These are phyloP conservation scores for Drosophila punjabiensis DNA, from an alignment of 1,140 invertebrate genomes.

Conservation along the genomic window DNA sequence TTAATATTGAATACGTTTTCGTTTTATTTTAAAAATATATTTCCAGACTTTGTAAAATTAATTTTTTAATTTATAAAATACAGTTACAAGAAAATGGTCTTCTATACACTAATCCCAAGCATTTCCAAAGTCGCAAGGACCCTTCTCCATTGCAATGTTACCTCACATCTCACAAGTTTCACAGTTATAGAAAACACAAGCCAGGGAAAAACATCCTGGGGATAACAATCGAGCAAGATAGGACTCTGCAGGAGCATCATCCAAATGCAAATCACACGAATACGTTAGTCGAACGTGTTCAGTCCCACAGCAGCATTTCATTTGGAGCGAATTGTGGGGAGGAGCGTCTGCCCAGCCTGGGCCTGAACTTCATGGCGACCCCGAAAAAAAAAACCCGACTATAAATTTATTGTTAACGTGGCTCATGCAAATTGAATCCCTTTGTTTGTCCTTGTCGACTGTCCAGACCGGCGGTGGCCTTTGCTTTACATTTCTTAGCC, in stretches of 20 bases:
- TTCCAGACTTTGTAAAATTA: too few species aligned
- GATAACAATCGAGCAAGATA: constrained; percentile 63
- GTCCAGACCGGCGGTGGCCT: constrained; percentile 31
- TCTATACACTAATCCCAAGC: neutral
- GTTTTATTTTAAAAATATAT: too few species aligned
- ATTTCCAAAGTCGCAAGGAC: neutral
- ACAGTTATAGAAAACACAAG: constrained; percentile 7
- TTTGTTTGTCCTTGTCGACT: constrained; percentile 42
- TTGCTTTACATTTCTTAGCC: constrained; percentile 34
- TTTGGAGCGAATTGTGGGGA: constrained; percentile 15
- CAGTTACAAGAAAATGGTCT: too few species aligned
- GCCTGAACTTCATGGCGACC: constrained; percentile 12
- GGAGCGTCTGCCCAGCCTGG: constrained; percentile 3
- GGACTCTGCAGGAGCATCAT: constrained; percentile 30
- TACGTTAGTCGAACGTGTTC: constrained; percentile 64
- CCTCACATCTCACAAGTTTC: constrained; percentile 1
- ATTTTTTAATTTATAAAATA: too few species aligned
- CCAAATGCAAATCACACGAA: constrained; percentile 67
- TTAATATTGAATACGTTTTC: too few species aligned
- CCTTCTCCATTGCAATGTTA: neutral
- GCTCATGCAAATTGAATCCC: constrained; percentile 68
- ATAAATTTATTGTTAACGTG: constrained; percentile 72
- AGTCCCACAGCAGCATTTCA: constrained; percentile 36
- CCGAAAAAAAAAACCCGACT: constrained; percentile 37
- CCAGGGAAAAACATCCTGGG: constrained; percentile 15